phyloP scores from a whole-genome alignment of 2,113 vertebrate species.

The Laterallus jamaicensis region DNA sequence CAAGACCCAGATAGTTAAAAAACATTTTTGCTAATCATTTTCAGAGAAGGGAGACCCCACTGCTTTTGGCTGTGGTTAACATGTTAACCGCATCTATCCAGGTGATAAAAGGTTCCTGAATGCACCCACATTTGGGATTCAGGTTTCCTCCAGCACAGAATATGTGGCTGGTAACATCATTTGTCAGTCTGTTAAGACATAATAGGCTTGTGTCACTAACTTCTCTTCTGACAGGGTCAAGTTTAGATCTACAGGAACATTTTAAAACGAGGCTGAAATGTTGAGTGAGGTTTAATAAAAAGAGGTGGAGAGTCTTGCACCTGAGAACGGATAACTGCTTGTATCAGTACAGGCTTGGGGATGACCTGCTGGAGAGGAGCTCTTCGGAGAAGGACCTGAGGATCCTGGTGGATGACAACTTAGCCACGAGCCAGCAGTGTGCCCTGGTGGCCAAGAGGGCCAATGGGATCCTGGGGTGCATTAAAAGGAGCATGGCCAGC shows the following conservation, averaged over 20 bases:
- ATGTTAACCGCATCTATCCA: not conserved
- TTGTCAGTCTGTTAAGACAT: not conserved
- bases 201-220: not conserved
- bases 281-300: not conserved
- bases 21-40: not conserved
- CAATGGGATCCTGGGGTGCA: too few relatives aligned
- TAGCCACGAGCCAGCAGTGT: too few relatives aligned
- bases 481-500: too few relatives aligned
- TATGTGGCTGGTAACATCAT: fast-evolving
- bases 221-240: not conserved
- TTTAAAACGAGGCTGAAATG: not conserved
- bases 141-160: not conserved
- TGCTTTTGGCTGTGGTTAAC: not conserved
- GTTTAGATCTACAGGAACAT: not conserved
- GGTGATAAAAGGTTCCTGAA: not conserved
- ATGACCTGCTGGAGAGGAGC: too few relatives aligned
- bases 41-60: not conserved
- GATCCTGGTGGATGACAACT: too few relatives aligned
- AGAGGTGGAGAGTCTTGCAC: too few relatives aligned
- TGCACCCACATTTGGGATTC: not conserved
- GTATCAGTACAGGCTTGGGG: too few relatives aligned
- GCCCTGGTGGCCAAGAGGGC: too few relatives aligned
- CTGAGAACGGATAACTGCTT: too few relatives aligned
- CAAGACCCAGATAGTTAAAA: not conserved
- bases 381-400: too few relatives aligned